Conservation (phyloP, 2,888 invertebrate species). For the Schrankia costaestrigalis region DNA sequence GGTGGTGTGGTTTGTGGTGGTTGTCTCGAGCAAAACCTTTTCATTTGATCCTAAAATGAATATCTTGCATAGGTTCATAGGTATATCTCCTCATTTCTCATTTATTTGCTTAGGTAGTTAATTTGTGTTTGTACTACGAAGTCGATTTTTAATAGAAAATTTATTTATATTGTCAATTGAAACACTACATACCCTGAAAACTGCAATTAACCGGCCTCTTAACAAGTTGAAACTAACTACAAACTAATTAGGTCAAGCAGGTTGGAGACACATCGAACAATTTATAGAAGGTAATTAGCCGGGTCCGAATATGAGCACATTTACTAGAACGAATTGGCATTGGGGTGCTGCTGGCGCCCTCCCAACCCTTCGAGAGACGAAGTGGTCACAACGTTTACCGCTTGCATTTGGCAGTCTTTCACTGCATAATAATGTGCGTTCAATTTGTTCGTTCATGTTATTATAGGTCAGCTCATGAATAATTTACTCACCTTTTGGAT, state of each 20-base stretch:
- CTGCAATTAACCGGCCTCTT: too few relatives aligned
- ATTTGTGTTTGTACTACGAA: too few relatives aligned
- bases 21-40: too few relatives aligned
- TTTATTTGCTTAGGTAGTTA: too few relatives aligned
- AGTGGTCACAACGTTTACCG: slow-evolving; percentile 61
- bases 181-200: too few relatives aligned
- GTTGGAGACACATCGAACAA: slow-evolving; percentile 30
- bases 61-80: too few relatives aligned
- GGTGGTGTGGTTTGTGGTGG: too few relatives aligned
- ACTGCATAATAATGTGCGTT: slow-evolving; percentile 55
- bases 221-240: too few relatives aligned
- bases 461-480: slow-evolving; percentile 43
- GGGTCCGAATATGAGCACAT: slow-evolving; percentile 44
- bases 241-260: slow-evolving; percentile 25
- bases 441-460: slow-evolving; percentile 51
- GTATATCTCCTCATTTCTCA: too few relatives aligned
- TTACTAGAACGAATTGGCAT: slow-evolving; percentile 51
- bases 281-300: slow-evolving; percentile 41
- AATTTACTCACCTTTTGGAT: slow-evolving; percentile 18
- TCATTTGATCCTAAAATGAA: too few relatives aligned
- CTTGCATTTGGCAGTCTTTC: slow-evolving; percentile 67
- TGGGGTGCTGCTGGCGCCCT: slow-evolving; percentile 44
- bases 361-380: slow-evolving; percentile 50
- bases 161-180: too few relatives aligned
- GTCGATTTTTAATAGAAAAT: too few relatives aligned